Base-by-base conservation (phyloP, 2,888 invertebrate species). In the Leptopilina syphax region DNA sequence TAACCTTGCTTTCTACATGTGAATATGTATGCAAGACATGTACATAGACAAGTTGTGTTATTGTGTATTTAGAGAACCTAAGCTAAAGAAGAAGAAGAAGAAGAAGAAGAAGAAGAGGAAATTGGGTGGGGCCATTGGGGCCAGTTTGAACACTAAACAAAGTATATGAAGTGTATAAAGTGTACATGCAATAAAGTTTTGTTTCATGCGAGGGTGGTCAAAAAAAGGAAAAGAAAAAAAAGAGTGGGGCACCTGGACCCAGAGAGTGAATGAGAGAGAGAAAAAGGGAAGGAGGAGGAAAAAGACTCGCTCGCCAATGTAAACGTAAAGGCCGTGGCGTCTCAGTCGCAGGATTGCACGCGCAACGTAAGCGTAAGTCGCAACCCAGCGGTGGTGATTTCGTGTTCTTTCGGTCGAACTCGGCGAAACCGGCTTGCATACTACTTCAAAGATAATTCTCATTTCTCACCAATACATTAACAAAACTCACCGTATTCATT, bases 291-390 rank as follows among this genome's bases (percentile, higher is more conserved):
- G 73, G 13, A 6, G 27, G 13, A 24, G 70, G 79, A 9, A 12
- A 4, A 50, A 50, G 12, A 50, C 10, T 50, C 1, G 4, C 34
- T 34, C 34, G 34, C 34, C 34, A 34, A 9, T 78, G 82, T 80
- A 77, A 57, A 65, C 79, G 68, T 77, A 77, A 50, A 50, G 50
- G 76, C 76, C 66, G 82, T 82, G 81, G 83, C 88, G 89, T 88
- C 87, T 90, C 88, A 91, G 91, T 91, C 88, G 89, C 88, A 88
- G 88, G 86, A 88, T 87, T 85, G 89, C 89, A 87, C 88, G 89
- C 88, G 89, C 85, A 85, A 83, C 82, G 78, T 78, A 82, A 81
- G 79, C 78, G 34, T 34, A 34, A 34, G 34, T 34, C 34, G 44
- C 44, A 44, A 8, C 44, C 44, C 44, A 44, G 44, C 44, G 44